Percentiles rank a stretch among this genome's conserved stretches.
Evolutionary conservation across 2,888 invertebrate species (phyloP).

Genomic region (Diploptera punctata): DNA sequence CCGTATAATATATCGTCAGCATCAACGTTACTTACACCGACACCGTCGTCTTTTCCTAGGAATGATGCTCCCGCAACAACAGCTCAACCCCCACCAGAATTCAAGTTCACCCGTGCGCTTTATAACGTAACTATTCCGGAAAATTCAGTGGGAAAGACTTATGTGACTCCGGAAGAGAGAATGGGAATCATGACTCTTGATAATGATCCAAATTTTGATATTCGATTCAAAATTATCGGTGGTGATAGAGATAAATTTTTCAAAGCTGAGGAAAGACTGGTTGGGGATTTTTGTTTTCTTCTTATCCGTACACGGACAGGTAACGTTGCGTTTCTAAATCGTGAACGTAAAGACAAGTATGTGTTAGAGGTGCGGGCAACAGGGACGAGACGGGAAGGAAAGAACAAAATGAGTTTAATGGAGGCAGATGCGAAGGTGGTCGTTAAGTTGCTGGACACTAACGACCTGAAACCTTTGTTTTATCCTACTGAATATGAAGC

Average conservation of each 20-base stretch:
- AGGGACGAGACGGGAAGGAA: conserved; percentile 63
- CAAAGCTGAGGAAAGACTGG: conserved; percentile 85
- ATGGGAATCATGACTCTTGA: conserved; percentile 74
- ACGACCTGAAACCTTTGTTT: conserved; percentile 94
- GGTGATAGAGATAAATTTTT: conserved; percentile 92
- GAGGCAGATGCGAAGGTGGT: conserved; percentile 76
- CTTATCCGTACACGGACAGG: conserved; percentile 88
- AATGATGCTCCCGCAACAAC: conserved; percentile 36
- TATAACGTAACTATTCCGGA: conserved; percentile 94
- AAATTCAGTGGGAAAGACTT: conserved; percentile 91
- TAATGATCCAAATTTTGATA: conserved; percentile 56
- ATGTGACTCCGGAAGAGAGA: conserved; percentile 72
- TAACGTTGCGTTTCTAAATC: conserved; percentile 86
- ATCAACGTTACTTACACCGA: background rate
- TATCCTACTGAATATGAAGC: conserved; percentile 88
- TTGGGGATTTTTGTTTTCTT: conserved; percentile 96
- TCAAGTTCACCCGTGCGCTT: conserved; percentile 72
- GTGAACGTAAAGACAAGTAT: conserved; percentile 89
- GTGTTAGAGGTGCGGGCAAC: conserved; percentile 78
- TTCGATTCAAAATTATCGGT: conserved; percentile 85
- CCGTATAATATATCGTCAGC: background rate
- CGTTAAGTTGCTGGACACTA: conserved; percentile 80
- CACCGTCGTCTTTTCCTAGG: background rate
- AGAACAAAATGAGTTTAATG: conserved; percentile 60
- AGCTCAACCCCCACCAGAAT: conserved; percentile 51